These are phyloP conservation scores for Dolichopus griseipennis DNA, from an alignment of 2,888 invertebrate genomes.

Conservation along the genomic window DNA sequence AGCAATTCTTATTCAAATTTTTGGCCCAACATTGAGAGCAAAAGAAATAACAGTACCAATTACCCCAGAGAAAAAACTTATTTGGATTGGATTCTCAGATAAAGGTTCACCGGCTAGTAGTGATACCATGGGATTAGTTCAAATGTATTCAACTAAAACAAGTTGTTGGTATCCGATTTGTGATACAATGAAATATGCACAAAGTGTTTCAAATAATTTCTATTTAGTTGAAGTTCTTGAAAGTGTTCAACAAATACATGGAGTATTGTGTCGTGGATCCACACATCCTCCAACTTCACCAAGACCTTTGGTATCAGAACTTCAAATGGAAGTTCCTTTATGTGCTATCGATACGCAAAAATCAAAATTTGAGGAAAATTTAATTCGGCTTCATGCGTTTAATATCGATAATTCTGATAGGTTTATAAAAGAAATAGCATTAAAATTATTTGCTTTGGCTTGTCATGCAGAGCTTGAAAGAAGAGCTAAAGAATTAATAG, in stretches of 20 bases:
- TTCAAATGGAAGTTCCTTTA: conserved; percentile 66
- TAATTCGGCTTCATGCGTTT: conserved; percentile 57
- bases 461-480: conserved; percentile 76
- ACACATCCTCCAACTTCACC: conserved; percentile 81
- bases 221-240: conserved; percentile 74
- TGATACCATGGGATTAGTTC: conserved; percentile 69
- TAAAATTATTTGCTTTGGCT: conserved; percentile 85
- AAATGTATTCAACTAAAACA: conserved; percentile 59
- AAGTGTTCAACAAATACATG: conserved; percentile 64
- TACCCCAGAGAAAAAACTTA: conserved; percentile 53
- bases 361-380: conserved; percentile 66
- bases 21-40: conserved; percentile 44
- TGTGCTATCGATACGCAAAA: conserved; percentile 75
- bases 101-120: conserved; percentile 67
- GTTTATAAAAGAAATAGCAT: conserved; percentile 64
- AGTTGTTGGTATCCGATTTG: conserved; percentile 75
- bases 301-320: conserved; percentile 68
- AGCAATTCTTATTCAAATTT: conserved; percentile 47
- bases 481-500: conserved; percentile 78
- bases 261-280: conserved; percentile 80
- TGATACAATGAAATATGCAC: conserved; percentile 58
- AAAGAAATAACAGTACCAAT: conserved; percentile 55
- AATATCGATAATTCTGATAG: conserved; percentile 57
- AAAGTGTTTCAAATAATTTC: conserved; percentile 62
- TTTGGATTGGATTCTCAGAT: conserved; percentile 75